Conservation (phyloP, 1,140 invertebrate genomes). For the Liolophura sinensis region DNA sequence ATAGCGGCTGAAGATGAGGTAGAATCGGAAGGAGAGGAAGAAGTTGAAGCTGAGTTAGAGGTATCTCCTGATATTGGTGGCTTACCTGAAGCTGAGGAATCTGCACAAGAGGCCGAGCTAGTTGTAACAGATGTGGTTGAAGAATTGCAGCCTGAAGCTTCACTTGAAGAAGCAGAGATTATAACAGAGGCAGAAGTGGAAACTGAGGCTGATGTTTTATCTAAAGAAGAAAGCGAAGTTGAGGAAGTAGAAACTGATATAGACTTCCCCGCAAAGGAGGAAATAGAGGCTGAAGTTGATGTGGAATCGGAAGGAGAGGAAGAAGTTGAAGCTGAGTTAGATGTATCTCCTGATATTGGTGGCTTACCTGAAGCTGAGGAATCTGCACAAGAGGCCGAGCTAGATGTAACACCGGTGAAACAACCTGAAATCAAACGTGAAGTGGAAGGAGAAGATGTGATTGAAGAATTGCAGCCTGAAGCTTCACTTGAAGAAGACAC, state of each 20-base stretch:
- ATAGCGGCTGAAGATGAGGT: not conserved
- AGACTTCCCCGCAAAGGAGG: slow-evolving; percentile 12
- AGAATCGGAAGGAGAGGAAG: not conserved
- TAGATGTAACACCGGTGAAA: slow-evolving; percentile 11
- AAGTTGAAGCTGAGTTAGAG: slow-evolving; percentile 13
- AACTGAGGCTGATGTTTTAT: not conserved
- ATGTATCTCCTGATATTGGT: not conserved
- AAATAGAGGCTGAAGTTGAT: slow-evolving; percentile 14
- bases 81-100: no score
- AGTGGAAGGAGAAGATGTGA: no score
- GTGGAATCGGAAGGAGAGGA: slow-evolving; percentile 21
- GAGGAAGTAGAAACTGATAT: slow-evolving; percentile 13
- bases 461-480: no score
- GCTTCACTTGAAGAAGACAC: no score
- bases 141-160: slow-evolving; percentile 14
- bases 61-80: slow-evolving; percentile 15
- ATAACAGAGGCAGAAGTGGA: not conserved
- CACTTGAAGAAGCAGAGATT: slow-evolving; percentile 10
- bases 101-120: slow-evolving; percentile 16
- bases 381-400: not conserved
- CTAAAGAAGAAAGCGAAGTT: not conserved
- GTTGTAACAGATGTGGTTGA: slow-evolving; percentile 10
- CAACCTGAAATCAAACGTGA: no score
- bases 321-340: slow-evolving; percentile 26
- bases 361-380: no score